These are phyloP conservation scores for Drosophila arawakana DNA, from an alignment of 1,140 invertebrate genomes.

Conservation along the genomic window DNA sequence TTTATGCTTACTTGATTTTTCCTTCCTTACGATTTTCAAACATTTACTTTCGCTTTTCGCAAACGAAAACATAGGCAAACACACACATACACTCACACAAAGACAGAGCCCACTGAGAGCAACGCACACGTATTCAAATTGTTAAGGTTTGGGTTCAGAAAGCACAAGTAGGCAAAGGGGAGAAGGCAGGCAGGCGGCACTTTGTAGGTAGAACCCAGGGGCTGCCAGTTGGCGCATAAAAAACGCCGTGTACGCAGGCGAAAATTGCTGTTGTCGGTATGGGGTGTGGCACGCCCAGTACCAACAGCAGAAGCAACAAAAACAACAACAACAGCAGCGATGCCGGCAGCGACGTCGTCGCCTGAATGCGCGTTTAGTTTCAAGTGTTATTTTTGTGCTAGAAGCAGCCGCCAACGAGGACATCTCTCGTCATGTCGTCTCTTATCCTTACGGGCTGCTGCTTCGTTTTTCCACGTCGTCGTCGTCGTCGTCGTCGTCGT, in stretches of 20 bases:
- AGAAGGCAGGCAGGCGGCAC: neutral
- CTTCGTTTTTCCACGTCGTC: conserved; percentile 46
- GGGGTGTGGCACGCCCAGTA: conserved; percentile 66
- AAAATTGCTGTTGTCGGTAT: conserved; percentile 68
- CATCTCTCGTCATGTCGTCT: conserved; percentile 46
- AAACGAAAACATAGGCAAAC: conserved; percentile 78
- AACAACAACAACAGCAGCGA: conserved; percentile 11
- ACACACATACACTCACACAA: conserved; percentile 35
- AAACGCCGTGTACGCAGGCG: conserved; percentile 79
- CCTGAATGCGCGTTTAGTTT: conserved; percentile 81
- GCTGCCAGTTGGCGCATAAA: conserved; percentile 63
- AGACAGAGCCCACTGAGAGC: neutral
- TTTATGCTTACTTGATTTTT: conserved; percentile 79
- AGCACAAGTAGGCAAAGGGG: neutral
- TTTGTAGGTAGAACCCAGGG: conserved; percentile 42
- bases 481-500: too few species aligned
- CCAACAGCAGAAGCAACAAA: conserved; percentile 28
- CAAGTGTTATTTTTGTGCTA: conserved; percentile 81
- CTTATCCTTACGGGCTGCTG: conserved; percentile 24
- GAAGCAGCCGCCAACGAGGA: conserved; percentile 61
- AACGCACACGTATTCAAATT: conserved; percentile 74
- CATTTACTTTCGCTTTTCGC: conserved; percentile 82
- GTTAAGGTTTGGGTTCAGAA: conserved; percentile 38
- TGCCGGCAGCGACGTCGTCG: conserved; percentile 47
- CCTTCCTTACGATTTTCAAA: conserved; percentile 83